Evolutionary conservation across 2,888 invertebrate species (phyloP).

Genomic region (Tribolium freemani): DNA sequence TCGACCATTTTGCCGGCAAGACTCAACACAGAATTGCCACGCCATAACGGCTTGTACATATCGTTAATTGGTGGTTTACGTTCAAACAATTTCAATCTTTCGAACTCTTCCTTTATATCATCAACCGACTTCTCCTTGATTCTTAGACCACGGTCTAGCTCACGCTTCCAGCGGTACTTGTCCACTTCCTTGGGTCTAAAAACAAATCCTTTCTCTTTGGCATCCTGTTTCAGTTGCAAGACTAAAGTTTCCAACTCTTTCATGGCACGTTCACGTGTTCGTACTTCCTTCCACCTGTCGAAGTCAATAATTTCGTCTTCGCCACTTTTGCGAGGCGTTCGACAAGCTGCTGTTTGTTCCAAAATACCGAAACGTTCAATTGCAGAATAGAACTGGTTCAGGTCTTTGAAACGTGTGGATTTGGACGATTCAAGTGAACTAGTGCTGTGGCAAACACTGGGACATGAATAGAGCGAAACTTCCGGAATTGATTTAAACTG

Average conservation of each 20-base stretch:
- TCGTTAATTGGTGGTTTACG: constrained; percentile 73
- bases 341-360: constrained; percentile 78
- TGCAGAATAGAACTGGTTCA: constrained; percentile 88
- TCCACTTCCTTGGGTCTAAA: constrained; percentile 83
- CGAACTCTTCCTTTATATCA: constrained; percentile 84
- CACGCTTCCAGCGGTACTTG: constrained; percentile 82
- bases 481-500: constrained; percentile 47
- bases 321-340: constrained; percentile 75
- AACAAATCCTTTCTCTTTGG: constrained; percentile 86
- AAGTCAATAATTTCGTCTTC: constrained; percentile 89
- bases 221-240: constrained; percentile 81
- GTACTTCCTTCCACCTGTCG: constrained; percentile 87
- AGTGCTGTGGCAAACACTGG: constrained; percentile 66
- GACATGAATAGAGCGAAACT: constrained; percentile 45
- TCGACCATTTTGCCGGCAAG: constrained; percentile 80
- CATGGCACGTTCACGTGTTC: constrained; percentile 85
- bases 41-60: constrained; percentile 85
- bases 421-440: constrained; percentile 59
- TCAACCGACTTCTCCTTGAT: constrained; percentile 90
- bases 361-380: constrained; percentile 88
- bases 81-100: constrained; percentile 73
- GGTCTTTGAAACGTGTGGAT: constrained; percentile 77
- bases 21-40: constrained; percentile 86
- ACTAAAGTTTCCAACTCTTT: constrained; percentile 85
- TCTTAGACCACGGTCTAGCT: constrained; percentile 81